These are phyloP conservation scores for Percopsis omiscomaycus DNA, from an alignment of 2,797 vertebrate species.

Conservation along the genomic window DNA sequence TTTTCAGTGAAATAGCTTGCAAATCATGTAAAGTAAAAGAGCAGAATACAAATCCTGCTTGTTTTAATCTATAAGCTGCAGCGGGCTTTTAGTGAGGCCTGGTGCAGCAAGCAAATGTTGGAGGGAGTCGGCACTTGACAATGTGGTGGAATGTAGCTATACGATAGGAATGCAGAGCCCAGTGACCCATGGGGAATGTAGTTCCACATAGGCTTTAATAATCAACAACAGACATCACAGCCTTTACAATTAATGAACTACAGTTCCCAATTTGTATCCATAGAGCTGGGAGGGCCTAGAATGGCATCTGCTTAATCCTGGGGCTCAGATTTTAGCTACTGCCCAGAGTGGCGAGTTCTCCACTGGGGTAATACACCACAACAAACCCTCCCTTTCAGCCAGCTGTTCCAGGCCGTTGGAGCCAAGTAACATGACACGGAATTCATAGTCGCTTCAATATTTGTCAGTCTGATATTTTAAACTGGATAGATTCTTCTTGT, in stretches of 20 bases:
- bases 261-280: constrained; percentile 76
- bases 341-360: constrained; percentile 67
- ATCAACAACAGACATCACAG: constrained; percentile 71
- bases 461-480: constrained; percentile 22
- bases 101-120: constrained; percentile 41
- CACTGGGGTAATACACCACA: constrained; percentile 63
- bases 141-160: constrained; percentile 67
- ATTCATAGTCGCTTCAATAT: constrained; percentile 35
- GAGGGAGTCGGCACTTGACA: constrained; percentile 56
- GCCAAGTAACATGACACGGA: constrained; percentile 36
- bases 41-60: constrained; percentile 2
- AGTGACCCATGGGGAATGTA: constrained; percentile 69
- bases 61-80: constrained; percentile 33
- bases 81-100: constrained; percentile 24
- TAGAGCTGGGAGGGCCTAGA: constrained; percentile 76
- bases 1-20: background rate
- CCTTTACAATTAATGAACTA: constrained; percentile 76
- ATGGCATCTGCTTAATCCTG: constrained; percentile 80
- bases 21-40: constrained; percentile 11
- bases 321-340: constrained; percentile 78
- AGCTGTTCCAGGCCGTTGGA: constrained; percentile 21
- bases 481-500: constrained; percentile 25
- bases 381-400: constrained; percentile 58
- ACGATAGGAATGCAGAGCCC: constrained; percentile 54
- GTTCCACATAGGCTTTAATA: constrained; percentile 60